Conservation (phyloP, 2,797 vertebrate genomes). For the Mionectes olivaceus region DNA sequence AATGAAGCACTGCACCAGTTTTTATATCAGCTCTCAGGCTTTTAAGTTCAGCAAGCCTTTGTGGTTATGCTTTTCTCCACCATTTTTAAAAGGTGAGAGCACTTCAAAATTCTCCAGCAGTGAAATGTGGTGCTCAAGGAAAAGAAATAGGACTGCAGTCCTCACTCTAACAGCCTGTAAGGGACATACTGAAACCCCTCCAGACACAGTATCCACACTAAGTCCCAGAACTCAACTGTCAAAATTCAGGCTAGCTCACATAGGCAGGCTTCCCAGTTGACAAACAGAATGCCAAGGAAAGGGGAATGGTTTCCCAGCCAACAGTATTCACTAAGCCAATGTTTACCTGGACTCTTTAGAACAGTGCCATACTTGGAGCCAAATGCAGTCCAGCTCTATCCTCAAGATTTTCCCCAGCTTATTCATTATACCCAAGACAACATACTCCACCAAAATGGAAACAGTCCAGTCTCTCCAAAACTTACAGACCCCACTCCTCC, state of each 20-base stretch:
- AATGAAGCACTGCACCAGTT: neutral
- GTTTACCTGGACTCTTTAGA: neutral
- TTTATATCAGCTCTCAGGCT: neutral
- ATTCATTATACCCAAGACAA: neutral
- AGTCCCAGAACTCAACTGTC: neutral
- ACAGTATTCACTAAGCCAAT: neutral
- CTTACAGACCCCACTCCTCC: fast-evolving
- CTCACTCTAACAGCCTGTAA: neutral
- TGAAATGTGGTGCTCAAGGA: neutral
- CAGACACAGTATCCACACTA: neutral
- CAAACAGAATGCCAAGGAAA: neutral
- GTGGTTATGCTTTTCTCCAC: neutral
- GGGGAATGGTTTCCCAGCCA: neutral
- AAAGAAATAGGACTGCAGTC: neutral
- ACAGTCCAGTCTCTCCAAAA: neutral
- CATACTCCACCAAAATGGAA: neutral
- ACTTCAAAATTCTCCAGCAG: neutral
- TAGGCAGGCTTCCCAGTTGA: neutral
- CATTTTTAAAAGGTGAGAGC: neutral
- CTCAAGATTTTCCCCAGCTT: neutral
- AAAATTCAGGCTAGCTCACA: neutral
- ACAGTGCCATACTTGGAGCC: neutral
- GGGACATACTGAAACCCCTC: neutral
- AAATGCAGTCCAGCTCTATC: neutral
- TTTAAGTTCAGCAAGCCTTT: neutral